A percentile compares a stretch with the other conserved stretches of the same genome.
Evolutionary conservation across 2,113 vertebrate species (phyloP).

Genomic region (Prolemur simus): DNA sequence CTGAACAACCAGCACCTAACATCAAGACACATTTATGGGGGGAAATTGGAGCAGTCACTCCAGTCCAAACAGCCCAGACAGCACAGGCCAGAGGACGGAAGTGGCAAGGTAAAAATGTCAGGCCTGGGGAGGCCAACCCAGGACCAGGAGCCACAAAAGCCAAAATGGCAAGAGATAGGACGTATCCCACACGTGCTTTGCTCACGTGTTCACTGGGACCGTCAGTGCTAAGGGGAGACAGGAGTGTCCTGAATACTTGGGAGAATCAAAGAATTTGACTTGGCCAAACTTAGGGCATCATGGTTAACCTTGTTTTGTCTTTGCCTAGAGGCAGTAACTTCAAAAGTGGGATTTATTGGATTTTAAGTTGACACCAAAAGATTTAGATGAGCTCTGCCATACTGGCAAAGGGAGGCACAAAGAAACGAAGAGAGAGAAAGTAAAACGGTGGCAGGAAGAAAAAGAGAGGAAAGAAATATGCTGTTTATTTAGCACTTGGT

Average conservation of each 20-base stretch:
- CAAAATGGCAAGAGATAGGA: too few species aligned
- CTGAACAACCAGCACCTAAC: not conserved
- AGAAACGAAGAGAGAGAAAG: not conserved
- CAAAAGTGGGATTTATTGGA: not conserved
- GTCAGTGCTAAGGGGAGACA: not conserved
- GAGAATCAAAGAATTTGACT: not conserved
- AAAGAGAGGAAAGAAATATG: not conserved
- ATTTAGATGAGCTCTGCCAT: not conserved
- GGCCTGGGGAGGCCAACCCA: not conserved
- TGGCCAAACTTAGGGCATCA: not conserved
- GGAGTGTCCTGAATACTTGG: not conserved
- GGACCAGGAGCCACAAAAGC: not conserved
- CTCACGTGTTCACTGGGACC: not conserved
- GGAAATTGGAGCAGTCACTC: not conserved
- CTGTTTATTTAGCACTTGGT: not conserved
- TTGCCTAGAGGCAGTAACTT: not conserved
- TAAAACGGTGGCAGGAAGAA: not conserved
- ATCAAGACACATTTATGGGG: not conserved
- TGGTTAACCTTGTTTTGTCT: not conserved
- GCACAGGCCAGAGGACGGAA: not conserved
- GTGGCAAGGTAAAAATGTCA: not conserved
- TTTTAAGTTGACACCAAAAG: slow-evolving; percentile 7
- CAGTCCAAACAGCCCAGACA: not conserved
- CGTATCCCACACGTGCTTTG: not conserved
- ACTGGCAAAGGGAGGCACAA: not conserved